These are phyloP conservation scores for Aurelia aurita complex sp. Pacific DNA, from an alignment of 30 jellyfish, hydroid and myxozoan species.

Conservation along the genomic window DNA sequence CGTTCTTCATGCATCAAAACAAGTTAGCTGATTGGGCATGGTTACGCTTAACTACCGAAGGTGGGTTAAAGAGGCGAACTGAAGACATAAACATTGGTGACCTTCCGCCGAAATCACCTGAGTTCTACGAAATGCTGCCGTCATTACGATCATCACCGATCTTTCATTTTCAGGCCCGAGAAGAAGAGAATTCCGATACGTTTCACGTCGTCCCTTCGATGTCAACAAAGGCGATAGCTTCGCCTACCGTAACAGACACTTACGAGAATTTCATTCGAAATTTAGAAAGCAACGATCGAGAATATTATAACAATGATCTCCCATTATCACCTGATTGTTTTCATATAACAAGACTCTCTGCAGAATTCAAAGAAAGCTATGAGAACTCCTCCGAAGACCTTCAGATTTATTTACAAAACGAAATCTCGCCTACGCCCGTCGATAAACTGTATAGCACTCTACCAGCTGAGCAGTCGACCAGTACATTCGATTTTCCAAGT, in stretches of 20 bases:
- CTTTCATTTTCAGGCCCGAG: slow-evolving; percentile 37
- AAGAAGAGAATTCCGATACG: slow-evolving; percentile 55
- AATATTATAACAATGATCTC: not conserved
- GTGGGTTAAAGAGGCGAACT: slow-evolving; percentile 33
- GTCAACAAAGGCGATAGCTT: slow-evolving; percentile 3
- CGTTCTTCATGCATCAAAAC: slow-evolving; percentile 46
- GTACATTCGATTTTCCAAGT: slow-evolving; percentile 50
- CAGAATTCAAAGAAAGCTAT: slow-evolving; percentile 12
- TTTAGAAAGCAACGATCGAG: slow-evolving; percentile 36
- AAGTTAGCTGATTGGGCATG: slow-evolving; percentile 21
- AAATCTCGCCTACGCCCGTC: slow-evolving; percentile 76
- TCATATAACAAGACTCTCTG: slow-evolving; percentile 2
- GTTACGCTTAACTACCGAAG: slow-evolving; percentile 34
- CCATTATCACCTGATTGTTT: slow-evolving; percentile 36
- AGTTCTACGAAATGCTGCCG: slow-evolving; percentile 64
- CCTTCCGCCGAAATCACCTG: slow-evolving; percentile 69
- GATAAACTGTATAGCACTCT: slow-evolving; percentile 68
- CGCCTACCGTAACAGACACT: slow-evolving; percentile 23
- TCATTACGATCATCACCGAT: slow-evolving; percentile 59
- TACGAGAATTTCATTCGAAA: slow-evolving; percentile 50
- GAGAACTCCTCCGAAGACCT: slow-evolving; percentile 40
- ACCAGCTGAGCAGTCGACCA: slow-evolving; percentile 26
- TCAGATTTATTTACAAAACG: slow-evolving; percentile 65
- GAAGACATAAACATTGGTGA: slow-evolving; percentile 51
- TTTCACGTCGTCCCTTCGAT: slow-evolving; percentile 65